Conservation (phyloP, 1,140 invertebrate genomes). For the Phenacoccus solenopsis region DNA sequence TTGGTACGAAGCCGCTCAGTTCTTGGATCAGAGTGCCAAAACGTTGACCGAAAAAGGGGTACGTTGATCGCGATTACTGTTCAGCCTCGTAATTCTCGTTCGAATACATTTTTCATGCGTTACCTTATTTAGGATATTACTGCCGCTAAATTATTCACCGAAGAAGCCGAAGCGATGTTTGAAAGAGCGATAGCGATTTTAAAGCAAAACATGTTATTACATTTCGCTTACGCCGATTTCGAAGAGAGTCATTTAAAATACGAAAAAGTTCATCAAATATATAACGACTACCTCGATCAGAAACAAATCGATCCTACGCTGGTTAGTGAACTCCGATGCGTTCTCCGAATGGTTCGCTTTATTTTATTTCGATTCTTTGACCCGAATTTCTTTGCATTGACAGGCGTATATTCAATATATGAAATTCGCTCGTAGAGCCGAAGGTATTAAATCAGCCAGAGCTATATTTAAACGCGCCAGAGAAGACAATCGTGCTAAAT, state of each 20-base stretch:
- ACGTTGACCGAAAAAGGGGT: constrained; percentile 88
- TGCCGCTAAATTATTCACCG: constrained; percentile 78
- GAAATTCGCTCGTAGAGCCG: constrained; percentile 93
- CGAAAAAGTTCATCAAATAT: constrained; percentile 95
- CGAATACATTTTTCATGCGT: not conserved
- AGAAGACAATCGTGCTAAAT: constrained; percentile 57
- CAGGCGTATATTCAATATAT: constrained; percentile 96
- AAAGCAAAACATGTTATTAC: constrained; percentile 82
- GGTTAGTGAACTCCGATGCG: constrained; percentile 37
- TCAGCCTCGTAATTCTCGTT: not conserved
- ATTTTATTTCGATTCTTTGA: not conserved
- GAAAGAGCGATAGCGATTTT: constrained; percentile 81
- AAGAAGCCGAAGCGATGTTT: constrained; percentile 87
- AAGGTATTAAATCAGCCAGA: constrained; percentile 93
- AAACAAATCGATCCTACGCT: constrained; percentile 86
- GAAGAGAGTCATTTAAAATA: constrained; percentile 94
- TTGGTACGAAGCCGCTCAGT: constrained; percentile 97
- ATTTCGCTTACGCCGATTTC: constrained; percentile 98
- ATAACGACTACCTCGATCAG: constrained; percentile 80
- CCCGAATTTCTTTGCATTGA: constrained; percentile 23
- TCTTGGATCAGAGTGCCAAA: constrained; percentile 86
- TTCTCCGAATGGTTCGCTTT: not conserved
- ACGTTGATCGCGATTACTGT: constrained; percentile 30
- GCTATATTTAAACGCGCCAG: constrained; percentile 89
- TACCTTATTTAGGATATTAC: constrained; percentile 61